Conservation (phyloP, 2,113 vertebrate genomes). For the Rhipidura dahli region DNA sequence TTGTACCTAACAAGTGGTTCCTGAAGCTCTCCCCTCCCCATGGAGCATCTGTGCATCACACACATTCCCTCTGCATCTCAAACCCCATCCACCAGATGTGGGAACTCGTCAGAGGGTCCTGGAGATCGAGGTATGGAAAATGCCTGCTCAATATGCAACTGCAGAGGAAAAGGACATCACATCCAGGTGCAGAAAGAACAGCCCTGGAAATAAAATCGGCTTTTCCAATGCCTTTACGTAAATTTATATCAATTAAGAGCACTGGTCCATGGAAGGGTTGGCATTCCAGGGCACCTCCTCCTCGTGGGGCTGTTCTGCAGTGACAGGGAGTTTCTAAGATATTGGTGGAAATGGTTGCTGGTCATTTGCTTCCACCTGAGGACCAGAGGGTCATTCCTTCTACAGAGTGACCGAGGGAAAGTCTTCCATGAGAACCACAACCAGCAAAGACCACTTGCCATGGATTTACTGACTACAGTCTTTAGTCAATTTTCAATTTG, state of each 20-base stretch:
- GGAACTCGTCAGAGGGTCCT: background rate
- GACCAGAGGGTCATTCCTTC: background rate
- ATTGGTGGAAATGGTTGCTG: accelerated
- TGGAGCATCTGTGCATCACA: background rate
- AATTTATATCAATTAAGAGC: background rate
- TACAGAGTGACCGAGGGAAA: background rate
- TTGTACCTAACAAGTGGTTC: background rate
- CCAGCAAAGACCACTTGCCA: accelerated
- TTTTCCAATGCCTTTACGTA: background rate
- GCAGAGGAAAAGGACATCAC: background rate
- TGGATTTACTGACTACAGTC: background rate
- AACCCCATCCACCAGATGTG: background rate
- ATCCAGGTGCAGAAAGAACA: background rate
- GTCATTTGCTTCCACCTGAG: background rate
- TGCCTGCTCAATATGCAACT: background rate
- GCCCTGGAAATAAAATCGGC: background rate
- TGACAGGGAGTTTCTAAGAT: background rate
- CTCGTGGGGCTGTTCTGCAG: background rate
- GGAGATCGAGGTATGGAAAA: background rate
- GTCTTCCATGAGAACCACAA: background rate
- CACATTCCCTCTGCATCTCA: background rate
- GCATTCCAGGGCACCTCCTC: background rate
- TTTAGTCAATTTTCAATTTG: background rate
- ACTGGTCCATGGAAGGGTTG: background rate
- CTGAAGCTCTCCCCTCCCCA: background rate